Conservation (phyloP, 2,797 vertebrate genomes). For the Miichthys miiuy region DNA sequence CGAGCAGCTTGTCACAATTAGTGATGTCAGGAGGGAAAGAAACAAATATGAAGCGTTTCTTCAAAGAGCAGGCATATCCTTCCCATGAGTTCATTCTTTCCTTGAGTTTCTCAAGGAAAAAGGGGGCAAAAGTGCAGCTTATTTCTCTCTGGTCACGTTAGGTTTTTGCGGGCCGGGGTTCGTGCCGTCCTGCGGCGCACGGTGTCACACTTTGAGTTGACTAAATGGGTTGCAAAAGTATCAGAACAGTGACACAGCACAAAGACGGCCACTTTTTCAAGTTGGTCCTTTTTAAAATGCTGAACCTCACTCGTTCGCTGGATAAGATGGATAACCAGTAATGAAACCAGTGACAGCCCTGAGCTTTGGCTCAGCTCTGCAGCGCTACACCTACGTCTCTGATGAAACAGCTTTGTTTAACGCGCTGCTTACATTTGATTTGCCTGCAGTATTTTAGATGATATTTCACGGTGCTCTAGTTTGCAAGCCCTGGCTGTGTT, state of each 20-base stretch:
- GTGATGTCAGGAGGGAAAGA: conserved; percentile 86
- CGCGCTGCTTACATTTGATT: conserved; percentile 68
- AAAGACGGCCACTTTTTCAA: background rate
- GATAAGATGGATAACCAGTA: conserved; percentile 44
- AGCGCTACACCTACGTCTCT: conserved; percentile 38
- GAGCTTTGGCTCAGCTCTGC: conserved; percentile 33
- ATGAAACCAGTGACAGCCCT: conserved; percentile 39
- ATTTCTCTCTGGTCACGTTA: conserved; percentile 45
- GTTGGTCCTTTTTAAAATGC: conserved; percentile 16
- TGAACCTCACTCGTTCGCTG: conserved; percentile 19
- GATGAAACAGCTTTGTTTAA: conserved; percentile 69
- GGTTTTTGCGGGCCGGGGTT: conserved; percentile 42
- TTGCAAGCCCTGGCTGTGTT: conserved; percentile 69
- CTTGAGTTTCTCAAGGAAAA: conserved; percentile 72
- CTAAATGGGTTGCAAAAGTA: conserved; percentile 14
- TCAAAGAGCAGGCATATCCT: conserved; percentile 83
- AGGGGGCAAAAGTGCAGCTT: conserved; percentile 75
- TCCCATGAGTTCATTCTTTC: conserved; percentile 86
- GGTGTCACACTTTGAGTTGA: conserved; percentile 17
- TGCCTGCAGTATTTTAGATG: conserved; percentile 72
- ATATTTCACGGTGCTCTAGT: conserved; percentile 73
- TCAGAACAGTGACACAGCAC: conserved; percentile 31
- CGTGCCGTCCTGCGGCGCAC: conserved; percentile 36
- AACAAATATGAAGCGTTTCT: conserved; percentile 84
- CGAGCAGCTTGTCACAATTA: conserved; percentile 88